Evolutionary conservation across 2,888 invertebrate species (phyloP).

Genomic region (Timema podura): DNA sequence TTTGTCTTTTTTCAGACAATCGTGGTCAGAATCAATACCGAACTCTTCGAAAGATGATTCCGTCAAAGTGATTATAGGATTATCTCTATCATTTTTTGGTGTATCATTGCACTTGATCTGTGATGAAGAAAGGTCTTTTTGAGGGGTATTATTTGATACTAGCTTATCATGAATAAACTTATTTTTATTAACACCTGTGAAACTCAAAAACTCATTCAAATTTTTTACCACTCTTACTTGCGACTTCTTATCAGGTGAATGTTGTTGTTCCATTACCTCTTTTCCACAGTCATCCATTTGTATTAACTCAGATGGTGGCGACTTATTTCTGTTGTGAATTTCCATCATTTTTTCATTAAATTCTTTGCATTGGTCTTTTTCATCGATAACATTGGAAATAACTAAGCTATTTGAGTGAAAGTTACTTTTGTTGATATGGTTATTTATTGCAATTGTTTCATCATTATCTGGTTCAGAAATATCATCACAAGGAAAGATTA

Average conservation of each 20-base stretch:
- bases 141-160: background rate
- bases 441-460: constrained; percentile 34
- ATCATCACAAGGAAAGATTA: constrained; percentile 36
- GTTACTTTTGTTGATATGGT: constrained; percentile 25
- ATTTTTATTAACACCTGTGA: constrained; percentile 64
- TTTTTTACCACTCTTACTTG: constrained; percentile 63
- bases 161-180: constrained; percentile 31
- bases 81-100: background rate
- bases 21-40: background rate
- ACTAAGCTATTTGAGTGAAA: constrained; percentile 2
- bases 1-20: constrained; percentile 13
- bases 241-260: background rate
- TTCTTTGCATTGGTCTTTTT: constrained; percentile 37
- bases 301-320: constrained; percentile 57
- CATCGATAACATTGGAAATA: background rate
- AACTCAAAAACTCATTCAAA: constrained; percentile 78
- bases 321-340: constrained; percentile 48
- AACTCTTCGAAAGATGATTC: constrained; percentile 7
- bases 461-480: constrained; percentile 39
- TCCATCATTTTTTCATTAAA: constrained; percentile 53
- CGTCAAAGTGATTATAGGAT: background rate
- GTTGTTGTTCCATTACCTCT: constrained; percentile 39
- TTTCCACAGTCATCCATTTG: constrained; percentile 44
- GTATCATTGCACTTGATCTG: constrained; percentile 20
- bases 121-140: background rate